Conservation (phyloP, 2,113 vertebrate genomes). For the Strigops habroptila region DNA sequence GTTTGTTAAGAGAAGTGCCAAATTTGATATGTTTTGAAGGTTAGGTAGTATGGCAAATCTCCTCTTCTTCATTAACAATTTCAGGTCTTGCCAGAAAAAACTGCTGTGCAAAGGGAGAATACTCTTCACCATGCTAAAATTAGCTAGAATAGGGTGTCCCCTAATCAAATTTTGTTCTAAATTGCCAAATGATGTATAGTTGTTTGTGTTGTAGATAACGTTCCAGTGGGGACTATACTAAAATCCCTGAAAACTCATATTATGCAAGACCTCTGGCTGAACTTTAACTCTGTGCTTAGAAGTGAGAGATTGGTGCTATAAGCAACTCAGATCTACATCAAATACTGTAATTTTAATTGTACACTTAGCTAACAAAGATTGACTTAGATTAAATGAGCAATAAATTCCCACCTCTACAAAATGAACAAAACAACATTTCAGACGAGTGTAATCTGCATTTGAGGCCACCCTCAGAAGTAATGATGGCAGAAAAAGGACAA, state of each 20-base stretch:
- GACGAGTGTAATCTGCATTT: background rate
- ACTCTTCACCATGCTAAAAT: conserved; percentile 26
- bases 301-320: conserved; percentile 54
- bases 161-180: conserved; percentile 54
- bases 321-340: conserved; percentile 11
- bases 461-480: background rate
- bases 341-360: conserved; percentile 22
- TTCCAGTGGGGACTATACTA: conserved; percentile 67
- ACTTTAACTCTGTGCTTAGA: conserved; percentile 63
- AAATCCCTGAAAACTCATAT: conserved; percentile 72
- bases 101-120: background rate
- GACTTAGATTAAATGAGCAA: conserved; percentile 7
- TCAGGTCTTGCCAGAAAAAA: conserved; percentile 40
- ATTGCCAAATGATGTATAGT: conserved; percentile 67
- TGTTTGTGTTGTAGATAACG: conserved; percentile 72
- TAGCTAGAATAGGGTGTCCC: conserved; percentile 56
- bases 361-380: conserved; percentile 19
- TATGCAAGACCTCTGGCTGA: conserved; percentile 76
- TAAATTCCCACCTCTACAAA: conserved; percentile 1
- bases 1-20: conserved; percentile 17
- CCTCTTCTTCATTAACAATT: background rate
- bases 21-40: background rate
- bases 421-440: background rate
- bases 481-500: conserved; percentile 17
- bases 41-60: background rate